Conservation (phyloP, 2,797 vertebrate species). For the Smutsia temminckii region DNA sequence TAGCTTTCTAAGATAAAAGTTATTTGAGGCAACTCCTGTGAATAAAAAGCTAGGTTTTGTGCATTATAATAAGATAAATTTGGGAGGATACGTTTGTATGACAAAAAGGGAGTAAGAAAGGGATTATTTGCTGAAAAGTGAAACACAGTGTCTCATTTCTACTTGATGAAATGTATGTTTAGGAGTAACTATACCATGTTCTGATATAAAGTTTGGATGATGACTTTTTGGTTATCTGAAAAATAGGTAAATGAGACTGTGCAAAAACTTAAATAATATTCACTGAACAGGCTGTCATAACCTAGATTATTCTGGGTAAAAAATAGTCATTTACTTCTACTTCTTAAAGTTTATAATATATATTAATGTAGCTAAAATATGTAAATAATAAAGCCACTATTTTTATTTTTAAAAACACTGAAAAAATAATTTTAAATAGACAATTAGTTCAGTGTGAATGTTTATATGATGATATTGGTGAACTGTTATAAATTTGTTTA, state of each 20-base stretch:
- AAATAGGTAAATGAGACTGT: background rate
- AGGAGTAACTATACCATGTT: background rate
- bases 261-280: background rate
- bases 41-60: background rate
- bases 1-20: background rate
- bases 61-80: background rate
- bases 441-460: background rate
- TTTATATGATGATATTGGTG: background rate
- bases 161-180: background rate
- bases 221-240: slow-evolving; percentile 15
- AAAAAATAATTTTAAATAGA: background rate
- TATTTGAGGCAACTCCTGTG: background rate
- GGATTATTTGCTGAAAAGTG: background rate
- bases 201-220: background rate
- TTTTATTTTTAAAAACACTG: slow-evolving; percentile 64
- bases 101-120: background rate
- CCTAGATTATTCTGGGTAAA: background rate
- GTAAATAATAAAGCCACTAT: slow-evolving; percentile 71
- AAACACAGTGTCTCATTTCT: background rate
- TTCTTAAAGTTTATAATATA: slow-evolving; percentile 53
- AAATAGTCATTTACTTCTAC: slow-evolving; percentile 53
- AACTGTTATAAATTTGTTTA: background rate
- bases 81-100: background rate
- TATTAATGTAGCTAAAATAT: slow-evolving; percentile 68
- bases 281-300: background rate